Base-by-base conservation (phyloP, 2,888 invertebrate species). In the Agrochola circellaris region DNA sequence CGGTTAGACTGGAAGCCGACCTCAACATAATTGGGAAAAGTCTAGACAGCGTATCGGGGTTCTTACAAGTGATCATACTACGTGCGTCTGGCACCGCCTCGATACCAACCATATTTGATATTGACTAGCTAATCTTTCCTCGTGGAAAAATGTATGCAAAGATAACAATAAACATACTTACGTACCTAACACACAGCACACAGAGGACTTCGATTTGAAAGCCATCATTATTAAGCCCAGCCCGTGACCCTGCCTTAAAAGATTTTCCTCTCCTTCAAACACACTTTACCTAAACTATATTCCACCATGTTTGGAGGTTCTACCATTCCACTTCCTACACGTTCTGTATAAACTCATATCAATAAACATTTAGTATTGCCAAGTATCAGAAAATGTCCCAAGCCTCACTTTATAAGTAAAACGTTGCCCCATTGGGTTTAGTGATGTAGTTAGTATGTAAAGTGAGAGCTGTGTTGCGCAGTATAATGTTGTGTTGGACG, bases 311-410 rank as follows among this genome's bases (percentile, higher is more conserved):
- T 68, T 30, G 26, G 23, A 30, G 13, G 0, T 30, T 8, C 7
- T 42, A 45, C 42, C 26, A 45, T 76, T 76, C 34, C 65, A 65
- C 58, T 17, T 23, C 83, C 83, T 30, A 68, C 72, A n/a, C 13
- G 38, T 45, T 34, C 20, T 51, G 23, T 34, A 30, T 56, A 42
- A 70, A 81, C 34, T 62, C 51, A 42, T 67, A 38, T 75, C 58
- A 62, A 71, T 73, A 67, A 74, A 66, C 56, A 62, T 84, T 68
- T 34, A 61, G 6, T 69, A 84, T 69, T 34, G 23, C 9, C 8
- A 42, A 45, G 76, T 76, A 45, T 60, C 51, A 42, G 51, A 38
- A 73, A 83, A 79, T 48, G 64, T 34, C 13, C 30, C 56, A 5
- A 60, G 61, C n/a, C 20, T 65, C 62, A 51, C 56, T 71, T 64